A percentile compares a stretch with the other conserved stretches of the same genome.
Conservation (phyloP, 1,140 invertebrate species). For the Lepidurus apus region DNA sequence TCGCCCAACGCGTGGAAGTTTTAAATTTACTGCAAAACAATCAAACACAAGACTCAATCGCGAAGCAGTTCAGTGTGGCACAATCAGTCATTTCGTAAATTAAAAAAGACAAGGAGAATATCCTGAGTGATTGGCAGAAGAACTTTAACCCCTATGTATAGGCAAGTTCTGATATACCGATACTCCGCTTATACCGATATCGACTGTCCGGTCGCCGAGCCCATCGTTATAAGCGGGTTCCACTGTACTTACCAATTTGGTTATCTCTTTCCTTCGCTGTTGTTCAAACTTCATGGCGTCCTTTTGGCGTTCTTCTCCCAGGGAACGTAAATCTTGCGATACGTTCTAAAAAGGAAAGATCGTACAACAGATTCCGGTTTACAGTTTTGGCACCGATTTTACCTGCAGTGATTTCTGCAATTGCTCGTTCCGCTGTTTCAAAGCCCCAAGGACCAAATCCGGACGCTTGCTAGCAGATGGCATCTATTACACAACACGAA, state of each 20-base stretch:
- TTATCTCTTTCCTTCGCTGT: constrained; percentile 19
- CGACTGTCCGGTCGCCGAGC: no score
- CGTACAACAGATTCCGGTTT: neutral
- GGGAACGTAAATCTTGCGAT: constrained; percentile 13
- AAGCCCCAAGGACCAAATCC: neutral
- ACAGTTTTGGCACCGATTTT: neutral
- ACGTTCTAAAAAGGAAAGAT: neutral
- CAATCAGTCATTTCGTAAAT: no score
- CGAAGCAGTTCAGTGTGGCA: no score
- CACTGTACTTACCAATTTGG: neutral
- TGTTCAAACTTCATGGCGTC: neutral
- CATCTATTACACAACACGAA: neutral
- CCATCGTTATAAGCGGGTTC: no score
- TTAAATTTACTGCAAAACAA: no score
- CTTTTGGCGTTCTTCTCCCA: neutral
- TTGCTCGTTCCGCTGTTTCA: constrained; percentile 17
- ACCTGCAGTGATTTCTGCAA: constrained; percentile 10
- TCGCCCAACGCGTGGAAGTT: no score
- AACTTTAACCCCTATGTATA: no score
- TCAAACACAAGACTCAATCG: no score
- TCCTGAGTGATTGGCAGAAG: no score
- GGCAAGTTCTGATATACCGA: no score
- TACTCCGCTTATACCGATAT: no score
- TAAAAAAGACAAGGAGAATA: no score
- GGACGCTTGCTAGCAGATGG: neutral